Base-by-base conservation (phyloP, 2,797 vertebrate species). In the Chaetophractus vellerosus region DNA sequence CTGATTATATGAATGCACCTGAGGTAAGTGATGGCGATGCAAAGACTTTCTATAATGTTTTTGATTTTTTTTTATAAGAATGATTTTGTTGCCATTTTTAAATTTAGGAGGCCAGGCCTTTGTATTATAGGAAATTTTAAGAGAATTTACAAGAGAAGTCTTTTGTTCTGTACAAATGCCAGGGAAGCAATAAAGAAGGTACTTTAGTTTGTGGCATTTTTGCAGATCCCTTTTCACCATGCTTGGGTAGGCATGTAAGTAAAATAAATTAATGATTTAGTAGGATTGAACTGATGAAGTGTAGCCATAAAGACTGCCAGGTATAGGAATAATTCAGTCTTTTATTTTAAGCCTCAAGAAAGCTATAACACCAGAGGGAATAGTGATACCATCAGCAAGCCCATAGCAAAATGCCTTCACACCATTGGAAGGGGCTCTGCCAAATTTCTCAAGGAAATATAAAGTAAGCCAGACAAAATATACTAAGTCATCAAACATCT, bases 391-490 rank as follows among this genome's bases (percentile, higher is more conserved):
- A 48, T 63, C 74, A 72, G 82, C 50, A 85, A 95, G 61, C 28
- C 28, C n/a, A n/a, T 8, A 93, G 85, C 33, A 84, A 84, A 80
- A 85, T 72, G 21, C 75, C 85, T 94, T 90, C 71, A 88, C 79
- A 82, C n/a, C 78, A 93, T 28, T 76, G 75, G 86, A 76, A 98
- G 94, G 21, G 12, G 19, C 57, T 96, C 83, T 88, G 93, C 45
- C 95, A 97, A 95, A 91, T 95, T 83, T 94, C 74, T 92, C 78
- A 55, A 85, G 88, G 41, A 97, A 96, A 97, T 97, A 71, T 50
- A 87, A 50, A 86, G 74, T 90, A 88, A 94, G 96, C 66, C 78
- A 98, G 80, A 96, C 63, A 97, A 98, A 96, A 96, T 64, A 97
- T 68, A 28, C 68, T 94, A 97, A 92, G 64, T 83, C 69, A 91